Conservation (phyloP, 2,113 vertebrate species). For the Nyctibius bracteatus region DNA sequence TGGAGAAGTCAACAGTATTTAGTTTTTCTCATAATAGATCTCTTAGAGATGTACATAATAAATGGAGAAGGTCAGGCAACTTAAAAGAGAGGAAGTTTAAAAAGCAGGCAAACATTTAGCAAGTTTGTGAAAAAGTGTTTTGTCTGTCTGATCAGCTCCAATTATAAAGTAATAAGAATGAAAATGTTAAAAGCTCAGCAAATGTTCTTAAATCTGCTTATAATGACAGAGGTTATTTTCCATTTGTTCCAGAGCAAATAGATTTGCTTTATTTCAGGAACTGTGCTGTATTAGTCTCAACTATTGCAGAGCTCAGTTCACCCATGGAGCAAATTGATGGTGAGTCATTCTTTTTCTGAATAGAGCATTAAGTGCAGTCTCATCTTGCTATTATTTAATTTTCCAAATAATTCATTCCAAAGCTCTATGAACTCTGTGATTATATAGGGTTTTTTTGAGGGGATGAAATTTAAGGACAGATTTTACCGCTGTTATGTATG, state of each 20-base stretch:
- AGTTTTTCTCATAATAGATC: background rate
- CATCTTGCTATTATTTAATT: constrained; percentile 11
- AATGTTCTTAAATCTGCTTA: background rate
- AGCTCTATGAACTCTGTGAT: background rate
- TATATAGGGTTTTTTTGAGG: background rate
- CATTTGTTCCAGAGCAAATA: background rate
- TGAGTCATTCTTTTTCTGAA: constrained; percentile 28
- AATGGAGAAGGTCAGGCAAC: background rate
- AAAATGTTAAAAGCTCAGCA: constrained; percentile 16
- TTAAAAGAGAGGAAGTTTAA: background rate
- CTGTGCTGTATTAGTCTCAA: background rate
- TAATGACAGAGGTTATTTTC: background rate
- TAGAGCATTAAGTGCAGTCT: background rate
- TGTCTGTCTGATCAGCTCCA: background rate
- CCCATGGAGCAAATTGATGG: background rate
- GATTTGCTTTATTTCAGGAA: constrained; percentile 23
- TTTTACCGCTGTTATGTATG: background rate
- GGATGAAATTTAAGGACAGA: background rate
- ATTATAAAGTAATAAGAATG: background rate
- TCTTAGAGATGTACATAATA: background rate
- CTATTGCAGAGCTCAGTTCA: background rate
- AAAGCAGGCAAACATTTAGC: background rate
- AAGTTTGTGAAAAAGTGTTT: background rate
- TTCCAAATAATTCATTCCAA: background rate
- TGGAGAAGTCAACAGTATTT: background rate